Base-by-base conservation (phyloP, 2,888 invertebrate genomes). In the Biston betularia region DNA sequence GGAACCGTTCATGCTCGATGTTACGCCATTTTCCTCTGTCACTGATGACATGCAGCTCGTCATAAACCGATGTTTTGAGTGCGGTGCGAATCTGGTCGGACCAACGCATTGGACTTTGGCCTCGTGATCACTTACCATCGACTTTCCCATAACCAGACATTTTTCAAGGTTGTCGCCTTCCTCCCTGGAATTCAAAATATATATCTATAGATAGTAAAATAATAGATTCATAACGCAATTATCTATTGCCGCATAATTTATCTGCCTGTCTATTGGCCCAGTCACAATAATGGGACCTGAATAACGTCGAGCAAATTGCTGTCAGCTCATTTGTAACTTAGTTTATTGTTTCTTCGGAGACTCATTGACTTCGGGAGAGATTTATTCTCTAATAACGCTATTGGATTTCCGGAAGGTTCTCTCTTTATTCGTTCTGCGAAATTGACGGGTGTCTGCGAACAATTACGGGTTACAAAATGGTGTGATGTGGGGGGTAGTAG, bases 211-310 rank as follows among this genome's bases (percentile, higher is more conserved):
- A 75, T 71, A 76, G 76, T 73, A 70, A 76, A 81, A 82, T 81
- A 83, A 86, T 81, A 70, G 79, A 78, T 79, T 80, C 78, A 79
- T 70, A 77, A 75, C 70, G 73, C 79, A 77, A 83, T 79, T 79
- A 76, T 78, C 74, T 79, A 68, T 66, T 63, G 75, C 69, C 73
- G 73, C 74, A 80, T 80, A 79, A 85, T 83, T 82, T 83, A 81
- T 84, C 79, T 75, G 73, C 74, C 71, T 74, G 53, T 66, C 79
- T 73, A 73, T 79, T 76, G 71, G 74, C 74, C 72, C 75, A 77
- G 72, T 73, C 60, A 76, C 66, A 77, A 75, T 75, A 78, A 71
- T 74, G 65, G 67, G 63, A 71, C 63, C 74, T 69, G 64, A 70
- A 65, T 69, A 69, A 69, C 69, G 75, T 64, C 68, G 70, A 72